These are phyloP conservation scores for Anthoscopus minutus DNA, from an alignment of 2,113 vertebrate genomes.

Conservation along the genomic window DNA sequence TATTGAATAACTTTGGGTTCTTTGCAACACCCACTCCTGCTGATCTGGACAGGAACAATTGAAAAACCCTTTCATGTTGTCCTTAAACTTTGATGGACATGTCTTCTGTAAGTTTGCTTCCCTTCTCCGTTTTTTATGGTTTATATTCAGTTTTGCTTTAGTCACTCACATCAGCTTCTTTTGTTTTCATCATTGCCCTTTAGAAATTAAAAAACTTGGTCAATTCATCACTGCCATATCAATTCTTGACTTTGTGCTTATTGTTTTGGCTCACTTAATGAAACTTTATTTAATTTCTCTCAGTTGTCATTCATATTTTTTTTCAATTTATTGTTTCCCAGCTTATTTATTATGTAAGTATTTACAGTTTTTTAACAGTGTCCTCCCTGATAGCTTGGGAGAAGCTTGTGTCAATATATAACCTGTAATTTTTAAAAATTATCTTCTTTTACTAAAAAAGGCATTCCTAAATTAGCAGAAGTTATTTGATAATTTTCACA, in stretches of 20 bases:
- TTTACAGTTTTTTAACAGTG: not conserved
- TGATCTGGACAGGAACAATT: not conserved
- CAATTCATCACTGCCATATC: not conserved
- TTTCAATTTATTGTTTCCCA: not conserved
- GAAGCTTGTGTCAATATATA: not conserved
- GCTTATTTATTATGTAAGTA: not conserved
- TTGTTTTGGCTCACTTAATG: not conserved
- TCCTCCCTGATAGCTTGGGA: not conserved
- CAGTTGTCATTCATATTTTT: not conserved
- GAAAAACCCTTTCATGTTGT: not conserved
- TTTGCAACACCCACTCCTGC: too few relatives aligned
- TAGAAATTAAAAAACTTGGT: not conserved
- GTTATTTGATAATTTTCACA: not conserved
- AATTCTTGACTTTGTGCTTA: not conserved
- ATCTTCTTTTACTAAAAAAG: not conserved
- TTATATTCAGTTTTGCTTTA: not conserved
- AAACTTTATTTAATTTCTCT: not conserved
- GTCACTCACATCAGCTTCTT: not conserved
- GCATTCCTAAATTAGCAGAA: not conserved
- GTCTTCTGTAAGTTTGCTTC: not conserved
- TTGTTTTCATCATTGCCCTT: not conserved
- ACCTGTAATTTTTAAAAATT: not conserved
- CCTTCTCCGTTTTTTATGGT: not conserved
- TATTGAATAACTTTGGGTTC: too few relatives aligned
- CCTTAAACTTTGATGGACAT: not conserved